Conservation (phyloP, 1,140 invertebrate genomes). For the Drosophila albomicans region DNA sequence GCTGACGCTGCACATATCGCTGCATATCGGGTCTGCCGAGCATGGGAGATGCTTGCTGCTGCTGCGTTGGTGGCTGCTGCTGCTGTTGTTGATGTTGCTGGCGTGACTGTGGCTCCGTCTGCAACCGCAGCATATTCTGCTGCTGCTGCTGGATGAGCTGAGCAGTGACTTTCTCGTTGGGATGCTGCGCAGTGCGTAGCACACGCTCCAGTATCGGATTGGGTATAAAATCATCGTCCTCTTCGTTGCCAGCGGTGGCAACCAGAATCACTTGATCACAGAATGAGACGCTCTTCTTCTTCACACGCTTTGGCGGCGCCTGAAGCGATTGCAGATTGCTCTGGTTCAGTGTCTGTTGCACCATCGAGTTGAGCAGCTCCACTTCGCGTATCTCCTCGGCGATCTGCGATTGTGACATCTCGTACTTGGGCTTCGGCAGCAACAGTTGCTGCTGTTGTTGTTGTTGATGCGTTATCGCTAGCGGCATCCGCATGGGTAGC, state of each 20-base stretch:
- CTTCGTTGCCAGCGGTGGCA: conserved; percentile 95
- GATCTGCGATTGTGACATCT: conserved; percentile 84
- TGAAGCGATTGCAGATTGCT: conserved; percentile 20
- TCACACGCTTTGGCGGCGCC: conserved; percentile 86
- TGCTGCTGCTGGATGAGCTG: conserved; percentile 86
- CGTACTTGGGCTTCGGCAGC: conserved; percentile 78
- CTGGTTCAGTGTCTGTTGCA: conserved; percentile 85
- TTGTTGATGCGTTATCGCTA: neutral
- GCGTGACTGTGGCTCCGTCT: conserved; percentile 84
- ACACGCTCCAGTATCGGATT: conserved; percentile 96
- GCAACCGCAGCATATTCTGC: conserved; percentile 86
- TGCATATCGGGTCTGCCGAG: conserved; percentile 73
- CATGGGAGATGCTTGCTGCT: conserved; percentile 62
- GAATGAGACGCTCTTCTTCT: conserved; percentile 97
- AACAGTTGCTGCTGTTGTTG: conserved; percentile 38
- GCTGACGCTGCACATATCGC: conserved; percentile 73
- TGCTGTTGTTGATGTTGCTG: conserved; percentile 70
- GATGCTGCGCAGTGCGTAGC: conserved; percentile 89
- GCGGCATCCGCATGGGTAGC: conserved; percentile 44
- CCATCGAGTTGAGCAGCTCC: conserved; percentile 86
- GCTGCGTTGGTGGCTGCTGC: conserved; percentile 41
- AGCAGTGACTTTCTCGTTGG: conserved; percentile 85
- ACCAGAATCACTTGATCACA: conserved; percentile 96
- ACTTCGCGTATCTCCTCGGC: conserved; percentile 86
- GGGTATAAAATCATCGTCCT: conserved; percentile 95